Evolutionary conservation across 2,113 vertebrate genomes (phyloP), one percentile per base, ranked within the genome.

Genomic region (Leucosticte australis): DNA sequence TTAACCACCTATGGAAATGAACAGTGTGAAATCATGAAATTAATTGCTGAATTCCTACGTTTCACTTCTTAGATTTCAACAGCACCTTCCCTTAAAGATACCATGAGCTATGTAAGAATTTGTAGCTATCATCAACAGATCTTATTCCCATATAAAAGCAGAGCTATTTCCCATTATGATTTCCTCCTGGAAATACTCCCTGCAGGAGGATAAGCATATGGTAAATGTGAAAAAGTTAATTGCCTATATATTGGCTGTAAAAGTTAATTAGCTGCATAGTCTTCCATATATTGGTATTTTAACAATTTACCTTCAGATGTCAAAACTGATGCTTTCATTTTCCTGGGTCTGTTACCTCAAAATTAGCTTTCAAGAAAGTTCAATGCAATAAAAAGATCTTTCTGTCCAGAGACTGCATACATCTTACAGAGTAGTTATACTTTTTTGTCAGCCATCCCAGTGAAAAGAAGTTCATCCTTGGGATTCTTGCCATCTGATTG

Each of bases 211-310:
- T 90, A 96, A 93, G 90, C 94, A 97, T 97, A 97, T 97, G 96
- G 95, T 96, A 95, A 96, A 97, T 97, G 95, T 93, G 94, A 96
- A 96, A 96, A 97, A 95, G 95, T 96, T 97, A 97, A 97, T 97
- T 97, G 96, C 69, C 83, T 96, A 96, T 97, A 94, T 96, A 95
- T 88, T 89, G 95, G 90, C 49, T 95, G 94, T 96, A 96, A 97
- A 97, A 97, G 93, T 94, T 96, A 97, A 96, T 97, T 97, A 96
- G 95, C 94, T 96, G 49, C 53, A 79, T 87, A 94, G 80, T 93
- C 55, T 95, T 97, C 49, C 76, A 87, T 95, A 82, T 95, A 96
- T 87, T 95, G 93, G 86, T 90, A 96, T 95, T 96, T 94, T 93
- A 97, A 96, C 83, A 97, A 89, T 90, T 96, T 97, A 94, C 93